Evolutionary conservation across 2,797 vertebrate genomes (phyloP), one percentile per base, ranked within the genome.

Genomic region (Dendrocincla fuliginosa): DNA sequence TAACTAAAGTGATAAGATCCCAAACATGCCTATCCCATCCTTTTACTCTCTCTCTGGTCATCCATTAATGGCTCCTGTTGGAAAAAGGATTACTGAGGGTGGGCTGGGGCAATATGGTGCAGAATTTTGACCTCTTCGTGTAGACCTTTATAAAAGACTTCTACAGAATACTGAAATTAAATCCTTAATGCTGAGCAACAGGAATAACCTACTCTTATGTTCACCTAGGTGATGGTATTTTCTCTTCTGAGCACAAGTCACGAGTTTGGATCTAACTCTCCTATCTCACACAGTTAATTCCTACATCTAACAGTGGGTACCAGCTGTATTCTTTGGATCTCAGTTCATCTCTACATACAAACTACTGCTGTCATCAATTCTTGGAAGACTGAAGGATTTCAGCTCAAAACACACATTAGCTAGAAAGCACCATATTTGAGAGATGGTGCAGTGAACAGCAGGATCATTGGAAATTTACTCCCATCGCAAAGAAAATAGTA

Each of bases 61-160:
- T 11, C 7, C 41, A 37, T 63, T 50, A 79, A 68, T 0, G 1
- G 35, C 9, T 0, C 2, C 46, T 73, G 25, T n/a, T 1, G 5
- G 24, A 78, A 75, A 77, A 8, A 78, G 64, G 23, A 73, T 16
- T 16, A 20, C 32, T 20, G 73, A 53, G 6, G 12, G 30, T 49
- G 15, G 19, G 11, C 23, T 80, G 57, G 16, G 10, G 17, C 6
- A 23, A 32, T 11, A 47, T 3, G 12, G 73, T 22, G 35, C 7
- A 75, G 16, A 57, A 12, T 7, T 91, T 65, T 47, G 19, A 73
- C 9, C 6, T 6, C 53, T 46, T 11, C 16, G 18, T 42, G n/a
- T 67, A 88, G 37, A 55, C 16, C 35, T 81, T 69, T 46, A 2
- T 30, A 42, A 73, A 4, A 64, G 41, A 17, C 20, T 86, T 77